Evolutionary conservation across 2,113 vertebrate species (phyloP), one percentile per base, ranked within the genome.

Genomic region (Triplophysa dalaica): DNA sequence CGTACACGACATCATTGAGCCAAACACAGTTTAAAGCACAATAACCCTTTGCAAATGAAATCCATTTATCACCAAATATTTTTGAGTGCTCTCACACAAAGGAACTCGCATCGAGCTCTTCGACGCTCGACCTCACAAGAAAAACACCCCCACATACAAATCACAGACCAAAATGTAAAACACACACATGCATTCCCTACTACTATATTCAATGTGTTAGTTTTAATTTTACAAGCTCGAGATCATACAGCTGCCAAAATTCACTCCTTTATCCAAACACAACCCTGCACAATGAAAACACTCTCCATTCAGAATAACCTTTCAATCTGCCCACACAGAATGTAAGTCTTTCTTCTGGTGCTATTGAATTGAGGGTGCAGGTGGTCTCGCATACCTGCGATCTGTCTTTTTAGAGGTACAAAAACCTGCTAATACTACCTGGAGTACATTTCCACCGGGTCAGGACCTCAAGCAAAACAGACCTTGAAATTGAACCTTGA

Each of bases 401-500:
- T 79, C 77, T 21, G 21, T 69, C 60, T 50, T 70, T 68, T 62
- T 52, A 70, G 41, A 61, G 22, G 68, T 74, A 64, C 83, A 81
- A 29, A 81, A 56, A 82, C 33, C 26, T 29, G 14, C 43, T 74
- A 82, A 79, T 84, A 85, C 50, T 61, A 29, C 41, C 56, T 66
- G 22, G 69, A 70, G 80, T 72, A 81, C 74, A 82, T 85, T 73
- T 81, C 70, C 61, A 48, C 50, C 22, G 45, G 6, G 76, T 73
- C 17, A 82, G n/a, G 10, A 77, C 45, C 50, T 43, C n/a, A 60
- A 82, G 64, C 63, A 21, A 81, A 69, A 70, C 41, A 56, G 52
- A 64, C 72, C n/a, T n/a, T 33, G 38, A 24, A 38, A 82, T 70
- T 73, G 26, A 50, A 78, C 62, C 70, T 62, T 17, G 48, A 85